These are phyloP conservation scores for Euproctis similis DNA, from an alignment of 2,888 invertebrate species.

Conservation along the genomic window DNA sequence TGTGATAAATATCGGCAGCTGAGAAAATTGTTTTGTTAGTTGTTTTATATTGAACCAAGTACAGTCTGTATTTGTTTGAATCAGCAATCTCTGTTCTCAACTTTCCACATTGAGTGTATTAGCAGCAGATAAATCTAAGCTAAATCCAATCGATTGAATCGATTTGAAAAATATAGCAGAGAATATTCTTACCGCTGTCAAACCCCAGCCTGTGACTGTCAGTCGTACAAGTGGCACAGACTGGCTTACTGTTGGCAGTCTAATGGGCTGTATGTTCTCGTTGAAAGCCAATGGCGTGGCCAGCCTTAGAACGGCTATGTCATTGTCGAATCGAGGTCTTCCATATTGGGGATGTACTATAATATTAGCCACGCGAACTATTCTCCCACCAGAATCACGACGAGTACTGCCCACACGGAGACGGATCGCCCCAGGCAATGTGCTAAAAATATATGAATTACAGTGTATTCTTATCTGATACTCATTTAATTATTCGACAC, in stretches of 20 bases:
- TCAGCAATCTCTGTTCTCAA: too few species aligned
- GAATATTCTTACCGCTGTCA: slow-evolving; percentile 52
- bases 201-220: slow-evolving; percentile 68
- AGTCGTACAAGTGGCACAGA: slow-evolving; percentile 56
- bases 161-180: too few species aligned
- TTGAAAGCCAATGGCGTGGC: slow-evolving; percentile 47
- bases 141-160: too few species aligned
- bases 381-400: slow-evolving; percentile 60
- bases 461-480: too few species aligned
- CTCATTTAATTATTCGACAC: too few species aligned
- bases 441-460: slow-evolving; percentile 31
- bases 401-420: slow-evolving; percentile 64
- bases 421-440: slow-evolving; percentile 38
- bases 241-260: slow-evolving; percentile 47
- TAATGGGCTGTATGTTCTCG: slow-evolving; percentile 41
- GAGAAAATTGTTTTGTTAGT: too few species aligned
- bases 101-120: too few species aligned
- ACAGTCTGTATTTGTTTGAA: too few species aligned
- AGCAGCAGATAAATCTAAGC: too few species aligned
- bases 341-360: slow-evolving; percentile 59
- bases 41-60: too few species aligned
- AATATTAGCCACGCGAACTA: slow-evolving; percentile 52
- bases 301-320: slow-evolving; percentile 56
- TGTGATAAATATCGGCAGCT: too few species aligned
- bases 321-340: slow-evolving; percentile 59